phyloP scores from a whole-genome alignment of 1,140 invertebrate species.

The Stratiolaelaps scimitus region DNA sequence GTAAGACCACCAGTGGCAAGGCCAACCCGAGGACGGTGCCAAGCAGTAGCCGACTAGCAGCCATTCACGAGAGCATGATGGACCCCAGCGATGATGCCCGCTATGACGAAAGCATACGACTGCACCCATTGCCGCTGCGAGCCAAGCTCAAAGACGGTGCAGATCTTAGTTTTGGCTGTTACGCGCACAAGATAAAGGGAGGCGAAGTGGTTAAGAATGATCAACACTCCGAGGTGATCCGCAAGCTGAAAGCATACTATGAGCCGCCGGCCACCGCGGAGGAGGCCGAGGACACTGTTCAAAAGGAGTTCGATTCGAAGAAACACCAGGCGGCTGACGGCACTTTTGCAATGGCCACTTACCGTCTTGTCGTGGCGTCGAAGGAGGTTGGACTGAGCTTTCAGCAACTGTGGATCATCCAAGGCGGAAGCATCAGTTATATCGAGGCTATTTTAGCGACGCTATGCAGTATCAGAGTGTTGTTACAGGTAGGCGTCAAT shows the following conservation, averaged over 20 bases:
- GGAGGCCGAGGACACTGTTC: neutral
- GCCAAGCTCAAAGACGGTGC: neutral
- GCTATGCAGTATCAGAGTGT: neutral
- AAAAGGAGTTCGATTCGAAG: slow-evolving; percentile 7
- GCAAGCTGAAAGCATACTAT: slow-evolving; percentile 5
- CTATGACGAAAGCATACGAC: slow-evolving; percentile 12
- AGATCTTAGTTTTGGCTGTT: slow-evolving; percentile 16
- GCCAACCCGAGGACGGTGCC: neutral
- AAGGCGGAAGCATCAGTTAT: neutral
- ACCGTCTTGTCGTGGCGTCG: slow-evolving; percentile 2
- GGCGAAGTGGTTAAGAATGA: slow-evolving; percentile 11
- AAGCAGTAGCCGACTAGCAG: slow-evolving; percentile 14
- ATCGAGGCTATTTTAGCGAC: neutral
- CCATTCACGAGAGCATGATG: slow-evolving; percentile 10
- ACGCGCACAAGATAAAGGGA: slow-evolving; percentile 11
- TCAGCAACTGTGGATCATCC: slow-evolving; percentile 25
- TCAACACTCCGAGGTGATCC: neutral
- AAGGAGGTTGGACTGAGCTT: slow-evolving; percentile 17
- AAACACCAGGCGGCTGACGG: neutral
- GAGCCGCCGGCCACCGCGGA: neutral
- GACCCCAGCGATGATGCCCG: neutral
- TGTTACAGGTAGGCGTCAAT: slow-evolving; percentile 8
- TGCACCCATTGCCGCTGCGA: neutral
- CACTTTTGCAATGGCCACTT: neutral
- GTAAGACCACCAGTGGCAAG: neutral